Evolutionary conservation across 2,888 invertebrate genomes (phyloP).

Genomic region (Villa cingulata): DNA sequence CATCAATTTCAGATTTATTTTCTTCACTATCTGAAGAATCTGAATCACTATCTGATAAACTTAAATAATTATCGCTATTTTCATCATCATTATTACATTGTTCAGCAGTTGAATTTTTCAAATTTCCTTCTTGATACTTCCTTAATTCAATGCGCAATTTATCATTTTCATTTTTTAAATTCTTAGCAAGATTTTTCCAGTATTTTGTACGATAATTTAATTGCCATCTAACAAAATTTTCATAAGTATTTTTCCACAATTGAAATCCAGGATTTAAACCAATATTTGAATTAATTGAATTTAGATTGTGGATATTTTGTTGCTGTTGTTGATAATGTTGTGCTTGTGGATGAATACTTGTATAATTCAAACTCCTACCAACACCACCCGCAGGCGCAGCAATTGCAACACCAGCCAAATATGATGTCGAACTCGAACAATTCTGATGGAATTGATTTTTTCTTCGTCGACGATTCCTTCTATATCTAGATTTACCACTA

Average conservation of each 20-base stretch:
- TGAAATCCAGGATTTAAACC: neutral
- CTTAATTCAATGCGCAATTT: neutral
- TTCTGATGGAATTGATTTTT: neutral
- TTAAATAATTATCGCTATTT: neutral
- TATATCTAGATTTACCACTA: neutral
- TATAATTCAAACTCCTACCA: too few species aligned
- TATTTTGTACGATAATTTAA: slow-evolving; percentile 5
- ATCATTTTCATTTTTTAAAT: slow-evolving; percentile 6
- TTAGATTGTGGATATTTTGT: neutral
- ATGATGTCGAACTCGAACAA: too few species aligned
- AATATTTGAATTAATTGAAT: too few species aligned
- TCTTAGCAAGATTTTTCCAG: slow-evolving; percentile 6
- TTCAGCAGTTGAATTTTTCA: neutral
- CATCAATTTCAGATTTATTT: slow-evolving; percentile 2
- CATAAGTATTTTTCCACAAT: slow-evolving; percentile 9
- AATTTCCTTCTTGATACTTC: neutral
- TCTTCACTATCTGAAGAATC: neutral
- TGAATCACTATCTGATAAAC: neutral
- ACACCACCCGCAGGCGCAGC: too few species aligned
- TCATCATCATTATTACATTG: neutral
- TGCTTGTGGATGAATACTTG: too few species aligned
- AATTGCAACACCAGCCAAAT: too few species aligned
- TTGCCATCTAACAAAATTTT: slow-evolving; percentile 11
- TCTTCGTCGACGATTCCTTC: neutral
- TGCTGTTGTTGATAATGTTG: neutral